These are phyloP conservation scores for Gephyroberyx darwinii DNA, from an alignment of 2,797 vertebrate genomes.

Conservation along the genomic window DNA sequence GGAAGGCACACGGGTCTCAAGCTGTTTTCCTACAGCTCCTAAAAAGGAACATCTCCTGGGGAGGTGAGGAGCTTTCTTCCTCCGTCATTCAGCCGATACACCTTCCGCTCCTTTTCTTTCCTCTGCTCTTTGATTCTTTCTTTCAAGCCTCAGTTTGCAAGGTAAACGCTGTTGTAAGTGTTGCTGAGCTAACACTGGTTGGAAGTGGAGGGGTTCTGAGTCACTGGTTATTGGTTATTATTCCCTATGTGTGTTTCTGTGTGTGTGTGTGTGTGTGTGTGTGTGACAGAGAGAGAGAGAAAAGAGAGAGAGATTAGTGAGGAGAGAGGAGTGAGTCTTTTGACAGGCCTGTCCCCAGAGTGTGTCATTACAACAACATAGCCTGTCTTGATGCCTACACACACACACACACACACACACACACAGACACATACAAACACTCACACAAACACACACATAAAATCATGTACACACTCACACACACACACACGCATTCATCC, in stretches of 20 bases:
- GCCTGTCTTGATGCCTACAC: slow-evolving; percentile 9
- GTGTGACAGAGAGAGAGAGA: slow-evolving; percentile 6
- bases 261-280: slow-evolving; percentile 25
- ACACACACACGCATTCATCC: slow-evolving; percentile 7
- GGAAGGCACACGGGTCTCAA: background rate
- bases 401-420: background rate
- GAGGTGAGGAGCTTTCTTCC: slow-evolving; percentile 1
- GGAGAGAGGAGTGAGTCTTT: slow-evolving; percentile 37
- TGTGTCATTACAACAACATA: slow-evolving; percentile 47
- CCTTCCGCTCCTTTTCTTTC: background rate
- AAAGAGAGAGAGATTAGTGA: slow-evolving; percentile 31
- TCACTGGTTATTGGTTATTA: slow-evolving; percentile 33
- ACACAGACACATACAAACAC: background rate
- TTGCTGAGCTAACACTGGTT: slow-evolving; percentile 15
- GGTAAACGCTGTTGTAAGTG: background rate
- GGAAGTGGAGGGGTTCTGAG: slow-evolving; percentile 5
- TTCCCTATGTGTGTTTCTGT: slow-evolving; percentile 22
- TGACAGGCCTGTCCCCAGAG: slow-evolving; percentile 53
- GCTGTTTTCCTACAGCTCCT: slow-evolving; percentile 4
- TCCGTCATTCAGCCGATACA: background rate
- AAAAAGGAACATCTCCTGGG: background rate
- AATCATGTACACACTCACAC: background rate
- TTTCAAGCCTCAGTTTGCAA: background rate
- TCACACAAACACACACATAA: background rate
- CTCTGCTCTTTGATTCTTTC: slow-evolving; percentile 1